phyloP scores from a whole-genome alignment of 2,888 invertebrate species.

The Agriopis marginaria region DNA sequence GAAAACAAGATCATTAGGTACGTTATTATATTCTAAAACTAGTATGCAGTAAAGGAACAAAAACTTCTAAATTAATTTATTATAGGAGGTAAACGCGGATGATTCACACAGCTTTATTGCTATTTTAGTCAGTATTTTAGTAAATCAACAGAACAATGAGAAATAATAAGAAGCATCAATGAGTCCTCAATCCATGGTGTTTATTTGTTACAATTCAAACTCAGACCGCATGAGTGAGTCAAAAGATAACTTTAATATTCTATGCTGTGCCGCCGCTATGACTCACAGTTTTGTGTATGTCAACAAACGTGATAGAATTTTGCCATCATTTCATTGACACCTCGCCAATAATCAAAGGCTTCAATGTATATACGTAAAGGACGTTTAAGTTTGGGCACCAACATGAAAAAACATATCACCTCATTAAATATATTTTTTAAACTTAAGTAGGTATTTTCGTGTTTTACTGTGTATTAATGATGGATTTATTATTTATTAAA shows the following conservation, averaged over 20 bases:
- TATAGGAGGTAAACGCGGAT: background rate
- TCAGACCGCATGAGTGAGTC: conserved; percentile 35
- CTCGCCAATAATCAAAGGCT: conserved; percentile 26
- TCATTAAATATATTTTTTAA: no score
- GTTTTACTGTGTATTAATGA: no score
- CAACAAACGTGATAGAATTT: conserved; percentile 56
- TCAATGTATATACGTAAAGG: no score
- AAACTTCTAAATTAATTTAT: background rate
- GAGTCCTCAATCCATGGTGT: conserved; percentile 40
- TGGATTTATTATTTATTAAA: no score
- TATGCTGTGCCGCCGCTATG: conserved; percentile 43
- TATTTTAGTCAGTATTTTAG: background rate
- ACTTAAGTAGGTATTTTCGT: no score
- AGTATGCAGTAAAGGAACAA: background rate
- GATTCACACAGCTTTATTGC: conserved; percentile 3
- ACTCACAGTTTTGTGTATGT: conserved; percentile 46
- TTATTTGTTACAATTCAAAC: conserved; percentile 30
- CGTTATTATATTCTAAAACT: no score
- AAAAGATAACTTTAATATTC: conserved; percentile 54
- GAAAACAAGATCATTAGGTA: no score
- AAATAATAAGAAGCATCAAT: conserved; percentile 30
- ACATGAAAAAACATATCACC: no score
- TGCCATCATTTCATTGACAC: conserved; percentile 29
- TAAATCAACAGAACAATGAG: conserved; percentile 2
- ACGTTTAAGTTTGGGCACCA: no score